phyloP scores from a whole-genome alignment of 1,140 invertebrate species.

The Drosophila ohnishii region DNA sequence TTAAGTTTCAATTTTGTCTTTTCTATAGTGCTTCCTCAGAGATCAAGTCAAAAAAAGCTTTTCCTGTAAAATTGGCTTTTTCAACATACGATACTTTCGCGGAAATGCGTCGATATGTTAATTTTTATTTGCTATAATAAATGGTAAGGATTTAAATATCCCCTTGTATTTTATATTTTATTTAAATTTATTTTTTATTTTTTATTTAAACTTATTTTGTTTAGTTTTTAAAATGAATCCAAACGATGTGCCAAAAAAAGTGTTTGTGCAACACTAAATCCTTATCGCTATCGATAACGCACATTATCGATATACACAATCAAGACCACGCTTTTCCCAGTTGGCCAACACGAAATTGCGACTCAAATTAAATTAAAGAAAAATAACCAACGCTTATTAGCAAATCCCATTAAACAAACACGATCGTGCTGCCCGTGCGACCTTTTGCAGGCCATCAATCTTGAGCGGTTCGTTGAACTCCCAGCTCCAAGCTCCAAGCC shows the following conservation, averaged over 20 bases:
- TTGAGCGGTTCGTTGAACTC: slow-evolving; percentile 66
- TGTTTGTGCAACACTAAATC: background rate
- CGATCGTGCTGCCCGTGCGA: slow-evolving; percentile 64
- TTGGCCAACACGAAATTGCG: background rate
- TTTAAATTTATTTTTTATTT: too few species aligned
- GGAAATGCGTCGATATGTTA: too few species aligned
- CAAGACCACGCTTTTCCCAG: background rate
- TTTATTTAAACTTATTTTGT: too few species aligned
- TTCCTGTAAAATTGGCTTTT: too few species aligned
- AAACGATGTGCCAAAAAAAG: background rate
- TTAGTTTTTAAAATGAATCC: too few species aligned
- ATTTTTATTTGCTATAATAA: too few species aligned
- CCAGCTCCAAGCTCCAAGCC: background rate
- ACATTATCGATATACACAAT: background rate
- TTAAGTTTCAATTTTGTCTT: too few species aligned
- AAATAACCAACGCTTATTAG: slow-evolving; percentile 27
- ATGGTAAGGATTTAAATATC: too few species aligned
- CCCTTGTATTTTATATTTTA: background rate
- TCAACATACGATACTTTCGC: too few species aligned
- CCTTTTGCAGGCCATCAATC: slow-evolving; percentile 53
- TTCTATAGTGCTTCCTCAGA: too few species aligned
- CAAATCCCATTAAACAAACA: slow-evolving; percentile 45
- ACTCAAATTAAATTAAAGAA: slow-evolving; percentile 24
- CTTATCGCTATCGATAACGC: background rate
- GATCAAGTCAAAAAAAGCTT: too few species aligned